phyloP scores from a whole-genome alignment of 2,113 vertebrate genomes.

The Pogona vitticeps region DNA sequence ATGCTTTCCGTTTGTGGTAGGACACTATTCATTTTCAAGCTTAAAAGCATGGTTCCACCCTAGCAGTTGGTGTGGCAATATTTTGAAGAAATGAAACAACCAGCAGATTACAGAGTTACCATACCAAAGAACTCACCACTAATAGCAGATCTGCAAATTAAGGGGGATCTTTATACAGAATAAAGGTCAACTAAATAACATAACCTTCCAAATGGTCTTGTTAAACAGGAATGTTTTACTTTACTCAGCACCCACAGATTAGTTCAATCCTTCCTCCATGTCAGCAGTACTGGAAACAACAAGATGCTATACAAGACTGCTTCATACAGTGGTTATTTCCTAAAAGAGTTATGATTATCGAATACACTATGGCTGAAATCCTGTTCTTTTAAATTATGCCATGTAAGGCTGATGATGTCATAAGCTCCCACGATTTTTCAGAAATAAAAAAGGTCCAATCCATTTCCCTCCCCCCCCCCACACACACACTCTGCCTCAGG shows the following conservation, averaged over 20 bases:
- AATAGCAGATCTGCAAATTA: constrained; percentile 33
- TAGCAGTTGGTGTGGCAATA: constrained; percentile 16
- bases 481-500: no score
- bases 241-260: not conserved
- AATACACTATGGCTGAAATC: not conserved
- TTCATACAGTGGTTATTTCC: not conserved
- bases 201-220: constrained; percentile 14
- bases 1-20: not conserved
- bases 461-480: no score
- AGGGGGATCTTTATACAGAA: constrained; percentile 8
- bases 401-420: no score
- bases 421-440: no score
- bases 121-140: constrained; percentile 15
- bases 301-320: not conserved
- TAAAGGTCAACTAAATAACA: constrained; percentile 7
- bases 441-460: no score
- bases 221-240: constrained; percentile 16
- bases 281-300: constrained; percentile 3
- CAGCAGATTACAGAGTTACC: constrained; percentile 32
- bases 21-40: constrained; percentile 15
- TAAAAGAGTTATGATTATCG: not conserved
- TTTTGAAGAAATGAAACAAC: constrained; percentile 13
- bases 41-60: constrained; percentile 26
- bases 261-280: not conserved
- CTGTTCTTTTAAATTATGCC: no score